Evolutionary conservation across 2,113 vertebrate species (phyloP).

Genomic region (Gymnorhina tibicen): DNA sequence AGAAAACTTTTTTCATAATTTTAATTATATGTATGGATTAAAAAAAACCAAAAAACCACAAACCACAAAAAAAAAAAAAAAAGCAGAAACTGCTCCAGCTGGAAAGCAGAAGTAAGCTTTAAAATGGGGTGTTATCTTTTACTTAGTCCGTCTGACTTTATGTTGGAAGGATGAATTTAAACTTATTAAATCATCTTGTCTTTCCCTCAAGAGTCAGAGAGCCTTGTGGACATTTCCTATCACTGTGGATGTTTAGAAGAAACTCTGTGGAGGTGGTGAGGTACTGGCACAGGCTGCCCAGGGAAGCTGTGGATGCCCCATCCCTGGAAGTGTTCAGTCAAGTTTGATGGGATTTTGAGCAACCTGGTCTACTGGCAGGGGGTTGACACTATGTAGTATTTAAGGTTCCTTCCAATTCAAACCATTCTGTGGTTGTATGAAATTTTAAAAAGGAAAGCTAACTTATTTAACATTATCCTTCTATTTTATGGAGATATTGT

Average conservation of each 20-base stretch:
- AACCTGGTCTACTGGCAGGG: background rate
- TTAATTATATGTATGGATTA: background rate
- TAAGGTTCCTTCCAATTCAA: background rate
- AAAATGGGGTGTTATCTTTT: background rate
- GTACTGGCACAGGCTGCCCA: no score
- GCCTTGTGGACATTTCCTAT: background rate
- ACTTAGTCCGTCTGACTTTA: rapidly evolving
- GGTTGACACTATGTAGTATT: background rate
- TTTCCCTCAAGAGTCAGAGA: background rate
- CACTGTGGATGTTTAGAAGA: background rate
- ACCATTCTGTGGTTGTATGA: background rate
- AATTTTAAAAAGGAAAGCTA: background rate
- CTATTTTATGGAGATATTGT: background rate
- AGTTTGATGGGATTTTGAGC: background rate
- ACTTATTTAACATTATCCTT: background rate
- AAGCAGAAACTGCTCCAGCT: background rate
- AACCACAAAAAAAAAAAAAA: background rate
- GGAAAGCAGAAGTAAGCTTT: background rate
- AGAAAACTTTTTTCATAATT: background rate
- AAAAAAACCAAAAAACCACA: no score
- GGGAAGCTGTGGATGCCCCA: background rate
- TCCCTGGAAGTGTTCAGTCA: background rate
- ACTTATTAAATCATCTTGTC: background rate
- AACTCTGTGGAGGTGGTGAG: background rate
- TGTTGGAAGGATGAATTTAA: background rate